These are phyloP conservation scores for Gobius niger DNA, from an alignment of 2,113 vertebrate genomes.

Conservation along the genomic window DNA sequence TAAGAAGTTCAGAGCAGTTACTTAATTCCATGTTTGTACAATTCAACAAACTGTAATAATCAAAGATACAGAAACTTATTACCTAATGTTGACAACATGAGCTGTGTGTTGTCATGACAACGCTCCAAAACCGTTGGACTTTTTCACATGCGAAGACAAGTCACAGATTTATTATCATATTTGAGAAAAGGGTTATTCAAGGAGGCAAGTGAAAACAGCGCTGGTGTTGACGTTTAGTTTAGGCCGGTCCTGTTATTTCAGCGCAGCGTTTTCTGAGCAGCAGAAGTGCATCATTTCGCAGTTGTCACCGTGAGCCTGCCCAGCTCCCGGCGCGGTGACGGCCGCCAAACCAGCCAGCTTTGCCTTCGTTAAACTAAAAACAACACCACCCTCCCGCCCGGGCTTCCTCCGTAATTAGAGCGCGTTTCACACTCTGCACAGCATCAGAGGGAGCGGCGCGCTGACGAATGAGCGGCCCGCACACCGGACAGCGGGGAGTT, in stretches of 20 bases:
- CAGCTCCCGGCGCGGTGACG: slow-evolving; percentile 51
- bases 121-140: not conserved
- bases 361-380: slow-evolving; percentile 69
- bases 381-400: slow-evolving; percentile 66
- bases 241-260: slow-evolving; percentile 47
- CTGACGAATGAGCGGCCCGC: slow-evolving; percentile 54
- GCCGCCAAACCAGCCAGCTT: slow-evolving; percentile 61
- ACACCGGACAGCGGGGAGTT: slow-evolving; percentile 9
- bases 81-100: not conserved
- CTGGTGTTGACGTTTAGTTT: slow-evolving; percentile 48
- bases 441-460: slow-evolving; percentile 72
- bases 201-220: slow-evolving; percentile 36
- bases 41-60: no score
- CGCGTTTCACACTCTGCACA: slow-evolving; percentile 73
- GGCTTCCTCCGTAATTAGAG: slow-evolving; percentile 76
- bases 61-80: not conserved
- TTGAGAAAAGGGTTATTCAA: slow-evolving; percentile 13
- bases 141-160: not conserved
- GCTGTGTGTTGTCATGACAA: not conserved
- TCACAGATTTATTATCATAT: not conserved
- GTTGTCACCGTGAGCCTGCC: slow-evolving; percentile 67
- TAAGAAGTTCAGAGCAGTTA: no score
- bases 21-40: no score
- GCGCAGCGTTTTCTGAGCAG: slow-evolving; percentile 28
- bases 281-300: slow-evolving; percentile 12